Evolutionary conservation across 2,888 invertebrate genomes (phyloP).

Genomic region (Ormyrus thymus): DNA sequence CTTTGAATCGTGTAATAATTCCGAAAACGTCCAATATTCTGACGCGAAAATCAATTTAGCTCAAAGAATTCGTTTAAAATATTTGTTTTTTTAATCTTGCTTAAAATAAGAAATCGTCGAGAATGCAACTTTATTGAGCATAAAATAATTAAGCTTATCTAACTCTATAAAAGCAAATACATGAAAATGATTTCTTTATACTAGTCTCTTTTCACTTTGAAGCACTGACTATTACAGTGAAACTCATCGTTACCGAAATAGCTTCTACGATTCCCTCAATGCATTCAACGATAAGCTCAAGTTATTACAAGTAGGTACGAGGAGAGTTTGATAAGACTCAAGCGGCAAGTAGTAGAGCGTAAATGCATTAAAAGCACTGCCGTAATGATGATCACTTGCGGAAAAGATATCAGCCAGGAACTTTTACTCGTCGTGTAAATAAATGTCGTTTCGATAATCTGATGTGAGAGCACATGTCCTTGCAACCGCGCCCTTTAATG

Average conservation of each 20-base stretch:
- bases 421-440: slow-evolving; percentile 1
- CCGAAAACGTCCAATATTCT: no score
- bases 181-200: no score
- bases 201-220: neutral
- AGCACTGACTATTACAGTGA: slow-evolving; percentile 28
- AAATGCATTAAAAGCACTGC: slow-evolving; percentile 40
- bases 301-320: slow-evolving; percentile 34
- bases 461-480: no score
- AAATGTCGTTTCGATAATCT: no score
- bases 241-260: slow-evolving; percentile 29
- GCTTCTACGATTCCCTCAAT: slow-evolving; percentile 18
- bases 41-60: no score
- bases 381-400: neutral
- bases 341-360: slow-evolving; percentile 24
- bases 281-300: slow-evolving; percentile 38
- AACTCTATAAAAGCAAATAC: no score
- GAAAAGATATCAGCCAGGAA: neutral
- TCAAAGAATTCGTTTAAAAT: no score
- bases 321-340: slow-evolving; percentile 30
- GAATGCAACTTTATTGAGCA: no score
- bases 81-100: no score
- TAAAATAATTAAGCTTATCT: no score
- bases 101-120: no score
- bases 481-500: no score
- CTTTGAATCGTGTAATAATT: neutral